A percentile compares a stretch with the other conserved stretches of the same genome.
Conservation (phyloP, 2,113 vertebrate genomes). For the Phocoena phocoena region DNA sequence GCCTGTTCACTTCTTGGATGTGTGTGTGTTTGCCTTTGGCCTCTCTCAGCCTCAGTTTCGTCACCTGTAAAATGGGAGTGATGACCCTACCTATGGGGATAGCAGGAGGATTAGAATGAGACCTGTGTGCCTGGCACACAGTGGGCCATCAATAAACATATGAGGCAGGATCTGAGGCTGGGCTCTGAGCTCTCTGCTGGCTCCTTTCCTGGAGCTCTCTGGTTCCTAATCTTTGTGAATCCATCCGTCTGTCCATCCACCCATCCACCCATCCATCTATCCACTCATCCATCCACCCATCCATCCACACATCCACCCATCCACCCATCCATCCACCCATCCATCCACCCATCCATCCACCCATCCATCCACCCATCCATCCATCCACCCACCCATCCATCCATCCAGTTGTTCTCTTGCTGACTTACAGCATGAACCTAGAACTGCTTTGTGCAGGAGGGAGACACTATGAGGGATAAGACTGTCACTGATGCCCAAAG, state of each 20-base stretch:
- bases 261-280: background rate
- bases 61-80: background rate
- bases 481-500: background rate
- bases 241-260: background rate
- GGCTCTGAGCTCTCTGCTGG: background rate
- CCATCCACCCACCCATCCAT: background rate
- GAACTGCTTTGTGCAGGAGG: background rate
- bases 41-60: background rate
- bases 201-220: background rate
- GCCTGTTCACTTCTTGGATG: too few relatives aligned
- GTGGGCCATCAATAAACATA: accelerated
- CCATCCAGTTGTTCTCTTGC: background rate
- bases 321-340: too few relatives aligned
- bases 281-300: background rate
- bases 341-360: too few relatives aligned
- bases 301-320: background rate
- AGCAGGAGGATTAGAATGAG: background rate
- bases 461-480: background rate
- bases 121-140: background rate
- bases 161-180: background rate
- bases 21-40: too few relatives aligned
- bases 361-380: accelerated
- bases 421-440: background rate
- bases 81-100: accelerated
- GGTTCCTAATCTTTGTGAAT: background rate